Percentiles rank a stretch among this genome's conserved stretches.
Conservation (phyloP, 2,888 invertebrate species). For the Entomobrya multifasciata region DNA sequence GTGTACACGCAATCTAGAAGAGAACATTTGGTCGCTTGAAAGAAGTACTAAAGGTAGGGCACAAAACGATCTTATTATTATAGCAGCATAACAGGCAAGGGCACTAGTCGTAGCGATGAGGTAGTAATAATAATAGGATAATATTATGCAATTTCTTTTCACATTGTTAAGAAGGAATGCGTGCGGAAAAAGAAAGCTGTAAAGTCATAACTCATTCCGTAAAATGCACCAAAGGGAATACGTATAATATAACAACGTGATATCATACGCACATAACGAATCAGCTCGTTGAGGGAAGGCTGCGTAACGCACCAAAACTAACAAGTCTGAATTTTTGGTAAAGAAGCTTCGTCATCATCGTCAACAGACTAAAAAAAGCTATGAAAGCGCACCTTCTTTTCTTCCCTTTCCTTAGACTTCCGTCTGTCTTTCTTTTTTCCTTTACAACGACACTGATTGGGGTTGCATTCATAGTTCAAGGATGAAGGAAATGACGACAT, state of each 20-base stretch:
- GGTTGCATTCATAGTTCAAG: slow-evolving; percentile 49
- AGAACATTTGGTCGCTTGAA: background rate
- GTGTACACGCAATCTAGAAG: slow-evolving; percentile 34
- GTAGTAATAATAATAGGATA: slow-evolving; percentile 53
- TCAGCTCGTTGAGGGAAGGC: too few relatives aligned
- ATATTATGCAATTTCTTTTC: slow-evolving; percentile 71
- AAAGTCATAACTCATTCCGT: slow-evolving; percentile 71
- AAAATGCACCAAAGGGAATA: slow-evolving; percentile 70
- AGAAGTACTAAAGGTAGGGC: background rate
- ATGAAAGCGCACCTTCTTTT: slow-evolving; percentile 25
- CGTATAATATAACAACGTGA: slow-evolving; percentile 32
- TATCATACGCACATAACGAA: background rate
- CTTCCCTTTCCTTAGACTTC: too few relatives aligned
- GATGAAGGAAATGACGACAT: slow-evolving; percentile 41
- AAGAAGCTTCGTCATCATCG: too few relatives aligned
- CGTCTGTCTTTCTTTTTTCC: background rate
- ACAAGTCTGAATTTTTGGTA: too few relatives aligned
- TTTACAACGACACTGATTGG: slow-evolving; percentile 47
- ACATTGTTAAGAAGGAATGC: slow-evolving; percentile 70
- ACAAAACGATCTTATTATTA: background rate
- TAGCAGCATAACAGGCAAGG: too few relatives aligned
- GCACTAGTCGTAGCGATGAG: too few relatives aligned
- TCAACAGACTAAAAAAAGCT: too few relatives aligned
- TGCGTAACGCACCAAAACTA: too few relatives aligned
- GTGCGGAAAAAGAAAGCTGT: slow-evolving; percentile 71